These are phyloP conservation scores for Etheostoma spectabile DNA, from an alignment of 2,113 vertebrate species.

Conservation along the genomic window DNA sequence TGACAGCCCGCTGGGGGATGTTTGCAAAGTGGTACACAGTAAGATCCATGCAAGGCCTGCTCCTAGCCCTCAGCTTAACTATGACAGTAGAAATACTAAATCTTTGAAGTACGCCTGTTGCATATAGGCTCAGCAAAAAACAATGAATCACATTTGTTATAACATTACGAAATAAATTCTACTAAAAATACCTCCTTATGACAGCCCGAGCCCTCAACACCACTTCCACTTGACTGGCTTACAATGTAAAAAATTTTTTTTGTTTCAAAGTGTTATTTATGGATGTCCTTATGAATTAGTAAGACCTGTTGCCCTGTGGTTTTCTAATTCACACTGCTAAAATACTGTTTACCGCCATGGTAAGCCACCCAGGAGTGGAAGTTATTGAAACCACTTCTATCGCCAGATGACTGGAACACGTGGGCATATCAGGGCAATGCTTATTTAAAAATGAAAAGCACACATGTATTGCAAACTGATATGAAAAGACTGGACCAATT, in stretches of 20 bases:
- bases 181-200: not conserved
- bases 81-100: not conserved
- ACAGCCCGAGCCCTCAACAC: not conserved
- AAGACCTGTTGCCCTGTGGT: not conserved
- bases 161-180: not conserved
- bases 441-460: slow-evolving; percentile 51
- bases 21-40: slow-evolving; percentile 38
- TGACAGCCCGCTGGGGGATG: slow-evolving; percentile 20
- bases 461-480: slow-evolving; percentile 39
- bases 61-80: not conserved
- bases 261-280: not conserved
- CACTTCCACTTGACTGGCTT: not conserved
- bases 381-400: slow-evolving; percentile 59
- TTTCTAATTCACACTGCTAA: slow-evolving; percentile 14
- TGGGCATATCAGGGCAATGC: slow-evolving; percentile 17
- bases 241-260: not conserved
- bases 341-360: slow-evolving; percentile 9
- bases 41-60: not conserved
- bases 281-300: slow-evolving; percentile 10
- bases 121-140: not conserved
- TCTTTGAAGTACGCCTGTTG: not conserved
- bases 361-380: slow-evolving; percentile 4
- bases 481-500: slow-evolving; percentile 10
- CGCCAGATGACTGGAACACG: slow-evolving; percentile 30
- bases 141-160: not conserved